Evolutionary conservation across 2,888 invertebrate genomes (phyloP).

Genomic region (Tribolium freemani): DNA sequence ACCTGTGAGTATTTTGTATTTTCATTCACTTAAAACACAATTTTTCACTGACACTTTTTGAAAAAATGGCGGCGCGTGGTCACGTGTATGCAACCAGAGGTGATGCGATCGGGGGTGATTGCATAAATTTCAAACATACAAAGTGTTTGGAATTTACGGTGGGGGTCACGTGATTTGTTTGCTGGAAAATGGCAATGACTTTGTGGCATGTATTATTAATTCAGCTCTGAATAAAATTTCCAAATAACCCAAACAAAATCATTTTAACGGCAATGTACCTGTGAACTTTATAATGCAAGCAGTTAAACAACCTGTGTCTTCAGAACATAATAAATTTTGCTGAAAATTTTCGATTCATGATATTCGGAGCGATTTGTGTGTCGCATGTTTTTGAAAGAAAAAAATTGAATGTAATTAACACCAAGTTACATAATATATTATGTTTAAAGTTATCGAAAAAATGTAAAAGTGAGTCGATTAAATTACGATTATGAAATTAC

Average conservation of each 20-base stretch:
- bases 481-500: background rate
- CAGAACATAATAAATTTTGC: background rate
- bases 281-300: background rate
- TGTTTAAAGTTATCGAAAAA: background rate
- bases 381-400: background rate
- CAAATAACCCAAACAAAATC: background rate
- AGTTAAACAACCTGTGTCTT: background rate
- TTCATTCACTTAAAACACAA: too few species aligned
- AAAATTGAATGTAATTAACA: background rate
- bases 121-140: background rate
- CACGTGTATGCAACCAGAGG: background rate
- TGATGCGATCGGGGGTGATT: background rate
- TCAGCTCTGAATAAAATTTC: background rate
- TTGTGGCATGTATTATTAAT: too few species aligned
- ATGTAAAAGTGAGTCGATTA: background rate
- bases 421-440: background rate
- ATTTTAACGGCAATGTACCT: background rate
- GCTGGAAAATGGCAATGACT: background rate
- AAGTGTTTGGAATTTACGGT: background rate
- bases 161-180: background rate
- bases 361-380: background rate
- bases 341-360: background rate
- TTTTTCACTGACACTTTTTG: background rate
- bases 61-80: background rate
- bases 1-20: conserved; percentile 74